Evolutionary conservation across 2,113 vertebrate species (phyloP).

Genomic region (Scophthalmus maximus): DNA sequence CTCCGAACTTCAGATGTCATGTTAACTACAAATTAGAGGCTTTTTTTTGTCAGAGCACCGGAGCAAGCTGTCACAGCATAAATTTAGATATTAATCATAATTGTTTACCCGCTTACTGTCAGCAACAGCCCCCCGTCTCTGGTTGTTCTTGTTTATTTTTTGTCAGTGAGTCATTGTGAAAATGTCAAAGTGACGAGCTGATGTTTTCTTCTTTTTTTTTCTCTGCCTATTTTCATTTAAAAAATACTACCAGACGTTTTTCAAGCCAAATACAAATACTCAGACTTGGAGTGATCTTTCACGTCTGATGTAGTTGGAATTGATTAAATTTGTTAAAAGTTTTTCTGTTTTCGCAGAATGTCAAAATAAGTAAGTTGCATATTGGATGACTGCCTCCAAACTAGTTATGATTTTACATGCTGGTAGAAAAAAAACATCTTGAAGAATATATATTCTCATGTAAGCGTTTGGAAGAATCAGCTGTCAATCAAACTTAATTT

Average conservation of each 20-base stretch:
- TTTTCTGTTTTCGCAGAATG: too few species aligned
- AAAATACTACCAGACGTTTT: too few species aligned
- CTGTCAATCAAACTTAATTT: too few species aligned
- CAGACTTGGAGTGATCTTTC: too few species aligned
- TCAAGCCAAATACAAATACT: background rate
- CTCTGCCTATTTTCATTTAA: background rate
- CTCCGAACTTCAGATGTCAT: slow-evolving; percentile 28
- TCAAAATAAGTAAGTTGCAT: too few species aligned
- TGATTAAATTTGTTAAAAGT: background rate
- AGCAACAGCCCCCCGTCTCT: background rate
- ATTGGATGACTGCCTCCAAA: too few species aligned
- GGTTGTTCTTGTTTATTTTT: slow-evolving; percentile 7
- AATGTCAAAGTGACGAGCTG: slow-evolving; percentile 17
- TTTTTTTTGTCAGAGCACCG: slow-evolving; percentile 14
- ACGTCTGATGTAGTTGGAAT: background rate
- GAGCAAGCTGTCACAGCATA: slow-evolving; percentile 56
- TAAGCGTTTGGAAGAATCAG: too few species aligned
- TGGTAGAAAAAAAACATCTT: too few species aligned
- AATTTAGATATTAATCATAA: slow-evolving; percentile 40
- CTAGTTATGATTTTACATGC: too few species aligned
- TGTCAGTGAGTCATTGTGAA: background rate
- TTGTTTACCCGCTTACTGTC: slow-evolving; percentile 38
- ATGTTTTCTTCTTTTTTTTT: background rate
- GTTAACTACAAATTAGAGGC: slow-evolving; percentile 43
- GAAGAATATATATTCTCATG: too few species aligned